Conservation (phyloP, 2,888 invertebrate genomes). For the Lepidocyrtinus sp. region DNA sequence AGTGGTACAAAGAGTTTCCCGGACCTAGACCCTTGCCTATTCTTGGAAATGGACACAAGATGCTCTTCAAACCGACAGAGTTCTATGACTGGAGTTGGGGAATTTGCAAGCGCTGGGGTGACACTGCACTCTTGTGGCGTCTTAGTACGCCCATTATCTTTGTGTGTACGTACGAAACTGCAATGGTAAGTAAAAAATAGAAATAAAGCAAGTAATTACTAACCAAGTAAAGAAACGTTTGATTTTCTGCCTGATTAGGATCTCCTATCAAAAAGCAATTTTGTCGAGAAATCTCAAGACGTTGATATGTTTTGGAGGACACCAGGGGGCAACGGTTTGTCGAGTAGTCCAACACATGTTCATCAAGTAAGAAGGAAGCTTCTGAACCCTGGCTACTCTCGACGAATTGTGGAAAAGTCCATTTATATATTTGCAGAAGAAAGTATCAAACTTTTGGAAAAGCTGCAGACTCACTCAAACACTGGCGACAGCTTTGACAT, state of each 20-base stretch:
- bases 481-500: conserved; percentile 26
- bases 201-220: not conserved
- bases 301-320: conserved; percentile 33
- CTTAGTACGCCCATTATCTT: conserved; percentile 15
- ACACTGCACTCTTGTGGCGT: conserved; percentile 24
- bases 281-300: conserved; percentile 30
- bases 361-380: conserved; percentile 15
- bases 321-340: conserved; percentile 31
- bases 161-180: conserved; percentile 19
- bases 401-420: conserved; percentile 28
- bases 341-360: conserved; percentile 31
- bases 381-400: conserved; percentile 27
- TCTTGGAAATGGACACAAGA: conserved; percentile 25
- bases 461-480: conserved; percentile 9
- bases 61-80: conserved; percentile 28
- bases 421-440: conserved; percentile 26
- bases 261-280: conserved; percentile 34
- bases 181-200: conserved; percentile 9
- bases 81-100: conserved; percentile 33
- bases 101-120: conserved; percentile 25
- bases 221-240: not conserved
- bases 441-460: not conserved
- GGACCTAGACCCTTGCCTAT: conserved; percentile 34
- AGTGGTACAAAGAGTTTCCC: conserved; percentile 7
- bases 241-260: conserved; percentile 19